Evolutionary conservation across 2,888 invertebrate species (phyloP).

Genomic region (Tortrix viridana): DNA sequence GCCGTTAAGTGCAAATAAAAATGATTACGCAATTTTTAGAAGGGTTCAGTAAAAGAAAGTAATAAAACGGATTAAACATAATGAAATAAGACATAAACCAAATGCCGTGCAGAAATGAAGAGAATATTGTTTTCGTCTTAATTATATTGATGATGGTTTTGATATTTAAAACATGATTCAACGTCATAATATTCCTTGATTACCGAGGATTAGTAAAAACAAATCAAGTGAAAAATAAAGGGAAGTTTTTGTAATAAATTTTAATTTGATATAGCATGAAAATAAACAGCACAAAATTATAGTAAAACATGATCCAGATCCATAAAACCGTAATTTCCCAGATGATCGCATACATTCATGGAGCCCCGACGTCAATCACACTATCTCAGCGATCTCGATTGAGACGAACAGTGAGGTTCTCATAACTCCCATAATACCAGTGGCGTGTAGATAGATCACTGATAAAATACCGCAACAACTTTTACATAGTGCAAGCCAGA

Average conservation of each 20-base stretch:
- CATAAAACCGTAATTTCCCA: constrained; percentile 4
- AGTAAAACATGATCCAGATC: background rate
- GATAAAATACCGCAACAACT: constrained; percentile 53
- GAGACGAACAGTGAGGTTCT: constrained; percentile 32
- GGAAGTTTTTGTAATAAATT: too few species aligned
- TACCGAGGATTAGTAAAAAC: background rate
- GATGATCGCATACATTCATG: constrained; percentile 11
- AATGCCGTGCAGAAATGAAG: too few species aligned
- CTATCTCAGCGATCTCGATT: constrained; percentile 24
- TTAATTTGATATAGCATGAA: background rate
- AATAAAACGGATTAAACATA: too few species aligned
- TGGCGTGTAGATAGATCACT: constrained; percentile 35
- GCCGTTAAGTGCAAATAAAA: background rate
- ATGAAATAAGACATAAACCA: too few species aligned
- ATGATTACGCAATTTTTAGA: background rate
- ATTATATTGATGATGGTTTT: too few species aligned
- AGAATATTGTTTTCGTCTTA: too few species aligned
- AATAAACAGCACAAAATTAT: background rate
- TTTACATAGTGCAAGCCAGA: constrained; percentile 20
- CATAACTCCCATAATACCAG: constrained; percentile 37
- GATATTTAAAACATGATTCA: too few species aligned
- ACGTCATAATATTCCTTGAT: too few species aligned
- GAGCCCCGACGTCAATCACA: constrained; percentile 27
- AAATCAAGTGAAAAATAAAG: background rate
- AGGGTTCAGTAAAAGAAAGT: background rate